Conservation (phyloP, 2,888 invertebrate species). For the Cryptocephalus primarius region DNA sequence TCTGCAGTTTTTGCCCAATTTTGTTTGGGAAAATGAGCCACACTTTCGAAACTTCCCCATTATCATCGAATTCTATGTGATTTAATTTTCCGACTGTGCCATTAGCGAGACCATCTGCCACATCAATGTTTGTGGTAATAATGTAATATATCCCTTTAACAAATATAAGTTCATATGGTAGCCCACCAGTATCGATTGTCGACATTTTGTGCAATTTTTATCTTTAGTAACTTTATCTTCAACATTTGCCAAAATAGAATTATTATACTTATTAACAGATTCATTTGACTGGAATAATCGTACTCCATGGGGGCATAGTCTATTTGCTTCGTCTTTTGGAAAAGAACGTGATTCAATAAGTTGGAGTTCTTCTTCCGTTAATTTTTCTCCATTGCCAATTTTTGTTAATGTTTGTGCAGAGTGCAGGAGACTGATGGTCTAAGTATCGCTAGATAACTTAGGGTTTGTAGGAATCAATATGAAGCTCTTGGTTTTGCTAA, state of each 20-base stretch:
- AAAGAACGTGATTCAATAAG: not conserved
- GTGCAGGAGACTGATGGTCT: no score
- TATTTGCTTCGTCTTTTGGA: not conserved
- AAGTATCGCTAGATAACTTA: no score
- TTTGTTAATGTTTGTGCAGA: no score
- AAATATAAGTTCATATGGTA: not conserved
- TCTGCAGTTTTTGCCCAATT: not conserved
- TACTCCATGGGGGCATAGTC: not conserved
- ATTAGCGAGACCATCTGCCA: conserved; percentile 1
- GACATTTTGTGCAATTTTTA: not conserved
- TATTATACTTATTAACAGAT: not conserved
- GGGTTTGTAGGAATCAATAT: no score
- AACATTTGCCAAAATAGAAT: not conserved
- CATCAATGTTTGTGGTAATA: conserved; percentile 1
- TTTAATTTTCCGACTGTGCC: not conserved
- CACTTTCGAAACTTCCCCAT: not conserved
- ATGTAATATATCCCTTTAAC: not conserved
- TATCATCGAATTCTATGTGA: not conserved
- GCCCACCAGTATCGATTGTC: not conserved
- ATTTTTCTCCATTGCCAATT: no score
- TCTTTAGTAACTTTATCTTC: not conserved
- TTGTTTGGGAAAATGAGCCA: not conserved
- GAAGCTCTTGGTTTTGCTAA: no score
- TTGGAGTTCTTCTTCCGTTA: no score
- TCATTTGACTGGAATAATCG: not conserved